phyloP scores from a whole-genome alignment of 2,113 vertebrate genomes.

The Rhynchomys soricoides region DNA sequence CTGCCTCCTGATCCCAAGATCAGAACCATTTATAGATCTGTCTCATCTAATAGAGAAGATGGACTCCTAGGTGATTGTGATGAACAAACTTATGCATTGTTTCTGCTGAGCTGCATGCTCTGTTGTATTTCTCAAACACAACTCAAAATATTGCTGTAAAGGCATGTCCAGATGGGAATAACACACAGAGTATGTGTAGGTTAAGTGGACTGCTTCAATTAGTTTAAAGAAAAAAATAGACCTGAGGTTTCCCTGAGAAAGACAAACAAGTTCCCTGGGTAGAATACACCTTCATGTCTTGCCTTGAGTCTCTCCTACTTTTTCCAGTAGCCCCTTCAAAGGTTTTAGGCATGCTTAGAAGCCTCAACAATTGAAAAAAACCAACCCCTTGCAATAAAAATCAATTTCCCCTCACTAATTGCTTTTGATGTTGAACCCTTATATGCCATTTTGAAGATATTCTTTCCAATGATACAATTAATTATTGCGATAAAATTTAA shows the following conservation, averaged over 20 bases:
- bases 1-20: neutral
- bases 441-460: neutral
- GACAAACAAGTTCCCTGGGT: neutral
- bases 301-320: neutral
- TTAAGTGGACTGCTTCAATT: neutral
- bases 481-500: neutral
- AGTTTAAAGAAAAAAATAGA: neutral
- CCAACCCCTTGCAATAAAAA: neutral
- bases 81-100: neutral
- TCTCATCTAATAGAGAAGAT: neutral
- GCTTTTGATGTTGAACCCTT: neutral
- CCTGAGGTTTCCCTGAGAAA: neutral
- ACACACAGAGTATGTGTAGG: neutral
- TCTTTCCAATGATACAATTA: neutral
- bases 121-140: neutral
- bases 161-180: neutral
- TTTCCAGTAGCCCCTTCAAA: neutral
- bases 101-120: neutral
- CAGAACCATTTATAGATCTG: neutral
- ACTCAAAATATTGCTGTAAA: neutral
- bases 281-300: neutral
- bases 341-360: neutral
- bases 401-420: neutral
- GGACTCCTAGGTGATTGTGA: neutral
- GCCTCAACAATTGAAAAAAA: neutral